Base-by-base conservation (phyloP, 2,888 invertebrate genomes). In the Mythimna impura region DNA sequence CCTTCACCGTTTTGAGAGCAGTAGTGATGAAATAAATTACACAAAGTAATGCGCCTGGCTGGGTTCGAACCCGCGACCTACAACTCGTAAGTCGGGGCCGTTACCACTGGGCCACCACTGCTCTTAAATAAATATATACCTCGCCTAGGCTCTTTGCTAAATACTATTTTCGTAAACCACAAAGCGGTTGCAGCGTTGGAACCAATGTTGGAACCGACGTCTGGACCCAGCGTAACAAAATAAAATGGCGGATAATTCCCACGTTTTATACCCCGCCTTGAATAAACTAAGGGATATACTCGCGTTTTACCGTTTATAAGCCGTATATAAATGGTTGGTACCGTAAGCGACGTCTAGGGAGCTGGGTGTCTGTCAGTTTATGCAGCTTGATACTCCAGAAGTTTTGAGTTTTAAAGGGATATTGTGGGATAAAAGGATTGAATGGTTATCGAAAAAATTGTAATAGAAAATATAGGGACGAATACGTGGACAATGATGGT, bases 261-360 rank as follows among this genome's bases (percentile, higher is more conserved):
- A 22, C 62, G 55, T 76, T 83, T 81, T 75, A 78, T 71, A 60
- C 62, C 60, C 57, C 8, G 73, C 34, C 66, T 63, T 65, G 69
- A 79, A 73, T 79, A 81, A 78, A 71, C 40, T 52, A 52, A 36
- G 71, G 54, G 50, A 66, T 58, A 58, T 78, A 73, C 68, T 66
- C 70, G 65, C 70, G 69, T 81, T 71, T 47, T 66, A 66, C 62
- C 43, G 64, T 73, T 82, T 71, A 77, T 40, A 66, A 73, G 74
- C 74, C 62, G 65, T 62, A 61, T 83, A 78, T 73, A 84, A 83
- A 83, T 82, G 71, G 85, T 62, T 67, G 73, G 58, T 66, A 58
- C 43, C 43, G 69, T 70, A 71, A 84, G 78, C 61, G 36, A 34
- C 57, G 71, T 66, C 78, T 55, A 47, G 80, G 77, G 77, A 78